Percentiles rank a stretch among this genome's conserved stretches.
Evolutionary conservation across 2,888 invertebrate genomes (phyloP).

Genomic region (Lucinisca nassula): DNA sequence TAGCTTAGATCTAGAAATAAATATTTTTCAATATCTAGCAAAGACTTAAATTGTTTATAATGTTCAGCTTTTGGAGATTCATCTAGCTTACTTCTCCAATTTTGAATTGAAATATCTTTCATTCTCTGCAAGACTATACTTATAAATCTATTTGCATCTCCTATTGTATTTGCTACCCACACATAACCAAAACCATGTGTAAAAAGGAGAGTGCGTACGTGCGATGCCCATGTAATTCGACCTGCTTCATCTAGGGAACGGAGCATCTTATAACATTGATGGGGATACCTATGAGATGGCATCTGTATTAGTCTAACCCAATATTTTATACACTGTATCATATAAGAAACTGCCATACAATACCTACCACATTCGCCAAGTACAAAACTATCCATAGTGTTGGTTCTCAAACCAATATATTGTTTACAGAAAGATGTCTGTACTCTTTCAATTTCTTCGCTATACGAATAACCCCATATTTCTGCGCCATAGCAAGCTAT

Average conservation of each 20-base stretch:
- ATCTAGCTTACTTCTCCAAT: neutral
- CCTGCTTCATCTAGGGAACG: neutral
- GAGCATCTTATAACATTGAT: constrained; percentile 10
- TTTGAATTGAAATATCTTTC: neutral
- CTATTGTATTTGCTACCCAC: neutral
- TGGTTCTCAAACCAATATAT: constrained; percentile 15
- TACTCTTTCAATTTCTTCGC: constrained; percentile 5
- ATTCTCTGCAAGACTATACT: neutral
- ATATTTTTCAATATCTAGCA: neutral
- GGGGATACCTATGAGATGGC: neutral
- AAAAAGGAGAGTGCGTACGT: neutral
- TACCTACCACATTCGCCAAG: constrained; percentile 37
- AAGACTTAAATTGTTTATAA: neutral
- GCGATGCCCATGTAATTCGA: neutral
- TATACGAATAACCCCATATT: constrained; percentile 7
- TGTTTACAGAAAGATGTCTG: constrained; percentile 41
- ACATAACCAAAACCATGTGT: neutral
- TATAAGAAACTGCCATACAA: constrained; percentile 1
- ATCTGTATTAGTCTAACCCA: constrained; percentile 10
- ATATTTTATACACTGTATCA: constrained; percentile 14
- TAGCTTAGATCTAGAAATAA: neutral
- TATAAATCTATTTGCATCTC: neutral
- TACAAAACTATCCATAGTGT: constrained; percentile 25
- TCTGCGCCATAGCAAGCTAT: neutral
- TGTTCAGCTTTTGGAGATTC: neutral